Percentiles rank a stretch among this genome's conserved stretches.
Evolutionary conservation across 2,888 invertebrate genomes (phyloP).

Genomic region (Diplazon laetatorius): DNA sequence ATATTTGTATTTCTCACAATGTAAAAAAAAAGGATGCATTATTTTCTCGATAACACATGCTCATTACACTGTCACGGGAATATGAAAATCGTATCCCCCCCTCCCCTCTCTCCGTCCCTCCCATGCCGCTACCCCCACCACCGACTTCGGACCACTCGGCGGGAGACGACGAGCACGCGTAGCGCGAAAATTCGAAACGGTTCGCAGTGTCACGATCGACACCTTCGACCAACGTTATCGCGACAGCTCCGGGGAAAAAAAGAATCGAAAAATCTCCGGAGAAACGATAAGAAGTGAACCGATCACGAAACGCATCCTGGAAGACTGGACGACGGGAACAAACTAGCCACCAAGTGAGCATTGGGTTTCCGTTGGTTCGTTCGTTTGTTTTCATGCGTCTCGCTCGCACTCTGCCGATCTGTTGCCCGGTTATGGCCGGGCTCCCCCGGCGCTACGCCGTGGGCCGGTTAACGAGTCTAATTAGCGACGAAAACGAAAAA

Average conservation of each 20-base stretch:
- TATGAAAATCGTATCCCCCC: no score
- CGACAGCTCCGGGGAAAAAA: no score
- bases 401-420: constrained; percentile 66
- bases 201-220: not conserved
- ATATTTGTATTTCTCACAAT: no score
- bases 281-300: constrained; percentile 58
- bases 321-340: constrained; percentile 79
- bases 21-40: no score
- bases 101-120: not conserved
- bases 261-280: constrained; percentile 21
- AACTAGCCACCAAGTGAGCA: constrained; percentile 78
- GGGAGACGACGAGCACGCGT: not conserved
- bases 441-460: constrained; percentile 73
- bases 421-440: constrained; percentile 81
- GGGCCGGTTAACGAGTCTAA: constrained; percentile 82
- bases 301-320: constrained; percentile 79
- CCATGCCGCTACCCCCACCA: no score
- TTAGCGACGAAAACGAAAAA: constrained; percentile 83
- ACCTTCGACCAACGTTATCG: no score
- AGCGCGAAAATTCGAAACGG: constrained; percentile 2
- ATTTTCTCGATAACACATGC: no score
- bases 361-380: constrained; percentile 69
- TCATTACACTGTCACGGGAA: no score
- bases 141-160: not conserved
- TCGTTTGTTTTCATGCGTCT: constrained; percentile 63